These are phyloP conservation scores for Tenrec ecaudatus DNA, from an alignment of 2,113 vertebrate genomes.

Conservation along the genomic window DNA sequence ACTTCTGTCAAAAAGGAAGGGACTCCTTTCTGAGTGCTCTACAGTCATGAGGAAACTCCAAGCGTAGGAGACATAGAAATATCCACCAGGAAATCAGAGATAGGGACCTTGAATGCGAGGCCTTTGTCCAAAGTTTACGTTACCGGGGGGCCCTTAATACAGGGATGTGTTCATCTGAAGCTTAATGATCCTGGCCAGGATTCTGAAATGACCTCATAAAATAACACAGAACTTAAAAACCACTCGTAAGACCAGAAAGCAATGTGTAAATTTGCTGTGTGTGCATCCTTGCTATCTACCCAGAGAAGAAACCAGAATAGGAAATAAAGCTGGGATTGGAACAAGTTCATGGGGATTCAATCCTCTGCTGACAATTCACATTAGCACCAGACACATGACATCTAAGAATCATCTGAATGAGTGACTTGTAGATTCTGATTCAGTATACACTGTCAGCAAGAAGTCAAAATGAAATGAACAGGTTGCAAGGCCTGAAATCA, in stretches of 20 bases:
- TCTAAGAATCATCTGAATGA: no score
- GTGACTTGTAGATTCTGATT: no score
- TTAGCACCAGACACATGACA: no score
- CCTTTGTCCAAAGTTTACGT: neutral
- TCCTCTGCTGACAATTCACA: no score
- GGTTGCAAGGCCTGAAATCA: no score
- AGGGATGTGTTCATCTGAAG: neutral
- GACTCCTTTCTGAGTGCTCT: conserved; percentile 39
- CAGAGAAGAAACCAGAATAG: no score
- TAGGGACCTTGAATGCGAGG: neutral
- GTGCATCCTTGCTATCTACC: no score
- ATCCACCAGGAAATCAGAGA: neutral
- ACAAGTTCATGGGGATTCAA: no score
- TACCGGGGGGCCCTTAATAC: neutral
- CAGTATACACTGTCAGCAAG: no score
- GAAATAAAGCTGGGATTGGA: no score
- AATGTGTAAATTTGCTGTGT: no score
- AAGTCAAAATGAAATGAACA: no score
- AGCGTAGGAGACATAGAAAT: neutral
- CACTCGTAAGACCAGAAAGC: neutral
- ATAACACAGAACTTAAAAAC: conserved; percentile 38
- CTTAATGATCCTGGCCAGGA: neutral
- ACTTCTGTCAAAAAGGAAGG: conserved; percentile 20
- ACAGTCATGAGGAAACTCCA: neutral
- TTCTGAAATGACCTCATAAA: conserved; percentile 33